Evolutionary conservation across 1,140 invertebrate species (phyloP), one percentile per base, ranked within the genome.

Genomic region (Drosophila erecta): DNA sequence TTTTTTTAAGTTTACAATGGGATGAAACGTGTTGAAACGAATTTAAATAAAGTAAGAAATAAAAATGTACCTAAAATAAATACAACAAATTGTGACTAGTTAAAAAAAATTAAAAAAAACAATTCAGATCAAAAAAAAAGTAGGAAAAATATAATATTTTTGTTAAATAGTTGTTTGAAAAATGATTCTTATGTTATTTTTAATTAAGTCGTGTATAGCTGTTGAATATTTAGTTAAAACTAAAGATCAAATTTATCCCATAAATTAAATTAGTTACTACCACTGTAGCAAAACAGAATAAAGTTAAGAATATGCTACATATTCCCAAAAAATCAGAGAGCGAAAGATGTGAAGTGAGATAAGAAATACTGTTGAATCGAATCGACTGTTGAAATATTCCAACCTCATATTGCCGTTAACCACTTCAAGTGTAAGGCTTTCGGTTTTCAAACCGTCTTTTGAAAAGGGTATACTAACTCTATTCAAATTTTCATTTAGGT

Each of bases 401-500:
- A 70, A 44, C 43, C 17, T 65, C 64, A 50, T 44, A 50, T 50
- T 66, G 40, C 46, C 62, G 4, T 50, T 33, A 50, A 27, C 12
- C 17, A 47, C 43, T 49, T 47, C 59, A 24, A 64, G 33, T 35
- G 37, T 2, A 22, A 37, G 56, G n/a, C 50, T 12, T 40, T 15
- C 17, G 10, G 12, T 40, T 56, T 56, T 0, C 11, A 57, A 30
- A 38, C 22, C 11, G 12, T 41, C 37, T 12, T 41, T 58, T 7
- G n/a, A 24, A 11, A 6, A 58, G n/a, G 14, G 20, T 24, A 56
- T 65, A 57, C 74, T 74, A 20, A 70, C 44, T 60, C 15, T 35
- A 17, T 30, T 71, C 37, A 15, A 11, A 53, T 70, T 50, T 24
- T 15, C 93, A 2, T 22, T 56, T 56, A 97, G 96, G 96, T 62